phyloP scores from a whole-genome alignment of 2,888 invertebrate species.

The Marronus borbonicus region DNA sequence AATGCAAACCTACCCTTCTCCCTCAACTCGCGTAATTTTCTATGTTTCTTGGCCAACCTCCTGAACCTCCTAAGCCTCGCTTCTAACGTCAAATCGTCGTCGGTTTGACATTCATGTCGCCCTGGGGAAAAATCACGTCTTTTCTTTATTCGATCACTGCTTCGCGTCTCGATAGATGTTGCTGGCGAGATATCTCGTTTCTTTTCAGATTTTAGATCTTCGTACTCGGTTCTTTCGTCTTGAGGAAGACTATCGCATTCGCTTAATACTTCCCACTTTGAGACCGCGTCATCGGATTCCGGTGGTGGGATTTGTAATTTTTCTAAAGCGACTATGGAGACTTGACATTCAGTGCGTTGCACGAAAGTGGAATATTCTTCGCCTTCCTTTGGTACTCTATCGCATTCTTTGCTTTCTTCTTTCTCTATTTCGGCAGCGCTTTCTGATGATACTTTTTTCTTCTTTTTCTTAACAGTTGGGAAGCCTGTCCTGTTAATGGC shows the following conservation, averaged over 20 bases:
- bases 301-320: slow-evolving; percentile 71
- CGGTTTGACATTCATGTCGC: slow-evolving; percentile 56
- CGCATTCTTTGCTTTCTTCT: slow-evolving; percentile 69
- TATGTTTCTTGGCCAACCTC: slow-evolving; percentile 58
- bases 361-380: slow-evolving; percentile 80
- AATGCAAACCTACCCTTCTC: slow-evolving; percentile 51
- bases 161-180: slow-evolving; percentile 60
- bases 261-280: slow-evolving; percentile 76
- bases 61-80: slow-evolving; percentile 57
- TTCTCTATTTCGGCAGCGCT: slow-evolving; percentile 51
- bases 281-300: slow-evolving; percentile 65
- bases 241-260: slow-evolving; percentile 77
- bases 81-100: slow-evolving; percentile 65
- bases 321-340: slow-evolving; percentile 77
- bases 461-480: slow-evolving; percentile 87
- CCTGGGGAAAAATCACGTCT: slow-evolving; percentile 48
- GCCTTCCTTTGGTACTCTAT: slow-evolving; percentile 80
- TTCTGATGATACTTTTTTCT: slow-evolving; percentile 74
- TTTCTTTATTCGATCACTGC: slow-evolving; percentile 56
- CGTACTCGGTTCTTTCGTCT: slow-evolving; percentile 75
- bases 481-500: slow-evolving; percentile 91
- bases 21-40: slow-evolving; percentile 54
- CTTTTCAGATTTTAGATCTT: slow-evolving; percentile 57
- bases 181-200: slow-evolving; percentile 49
- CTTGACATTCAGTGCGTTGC: slow-evolving; percentile 73